Evolutionary conservation across 1,140 invertebrate genomes (phyloP).

Genomic region (Microplitis mediator): DNA sequence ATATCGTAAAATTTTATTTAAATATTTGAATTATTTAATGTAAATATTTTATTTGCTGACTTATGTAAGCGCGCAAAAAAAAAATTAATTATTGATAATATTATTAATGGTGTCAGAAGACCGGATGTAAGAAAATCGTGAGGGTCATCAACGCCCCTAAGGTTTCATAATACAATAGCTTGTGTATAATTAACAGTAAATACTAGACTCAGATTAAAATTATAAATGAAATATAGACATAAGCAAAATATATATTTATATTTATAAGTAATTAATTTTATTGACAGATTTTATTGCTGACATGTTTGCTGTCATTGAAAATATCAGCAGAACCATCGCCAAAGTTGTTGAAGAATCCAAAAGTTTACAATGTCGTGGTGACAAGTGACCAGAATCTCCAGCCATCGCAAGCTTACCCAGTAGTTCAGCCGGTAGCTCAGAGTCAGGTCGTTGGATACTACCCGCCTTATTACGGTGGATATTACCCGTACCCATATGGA

Average conservation of each 20-base stretch:
- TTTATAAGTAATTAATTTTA: conserved; percentile 28
- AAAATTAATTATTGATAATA: not conserved
- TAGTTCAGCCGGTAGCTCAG: conserved; percentile 72
- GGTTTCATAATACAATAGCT: not conserved
- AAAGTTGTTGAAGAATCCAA: conserved; percentile 65
- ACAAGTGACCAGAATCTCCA: conserved; percentile 75
- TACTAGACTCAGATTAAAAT: too few species aligned
- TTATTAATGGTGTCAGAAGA: not conserved
- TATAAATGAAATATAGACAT: too few species aligned
- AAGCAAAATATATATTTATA: too few species aligned
- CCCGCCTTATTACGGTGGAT: conserved; percentile 49
- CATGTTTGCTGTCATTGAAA: conserved; percentile 17
- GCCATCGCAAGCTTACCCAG: conserved; percentile 74
- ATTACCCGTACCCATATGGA: not conserved
- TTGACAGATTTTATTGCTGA: conserved; percentile 46
- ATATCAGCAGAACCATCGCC: conserved; percentile 47
- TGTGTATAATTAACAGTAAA: not conserved
- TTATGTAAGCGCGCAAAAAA: not conserved
- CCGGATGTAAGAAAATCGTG: not conserved
- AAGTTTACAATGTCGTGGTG: conserved; percentile 78
- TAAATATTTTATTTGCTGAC: too few species aligned
- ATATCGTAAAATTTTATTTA: too few species aligned
- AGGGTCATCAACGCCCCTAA: not conserved
- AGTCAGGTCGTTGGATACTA: conserved; percentile 65
- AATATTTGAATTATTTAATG: too few species aligned